These are phyloP conservation scores for Tragopan temminckii DNA, from an alignment of 2,797 vertebrate species.

Conservation along the genomic window DNA sequence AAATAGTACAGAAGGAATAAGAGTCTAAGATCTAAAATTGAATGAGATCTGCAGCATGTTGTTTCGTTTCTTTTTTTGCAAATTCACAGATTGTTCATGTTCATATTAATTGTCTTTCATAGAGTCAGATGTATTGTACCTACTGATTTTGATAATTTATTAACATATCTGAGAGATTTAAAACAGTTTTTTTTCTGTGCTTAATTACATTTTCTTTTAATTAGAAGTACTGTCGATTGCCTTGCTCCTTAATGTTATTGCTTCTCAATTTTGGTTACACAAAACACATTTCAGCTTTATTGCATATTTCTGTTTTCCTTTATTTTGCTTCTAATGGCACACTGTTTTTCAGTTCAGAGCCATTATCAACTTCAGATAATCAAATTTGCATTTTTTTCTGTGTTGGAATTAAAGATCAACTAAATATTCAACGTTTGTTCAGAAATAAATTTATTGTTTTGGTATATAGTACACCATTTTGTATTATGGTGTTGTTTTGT, in stretches of 20 bases:
- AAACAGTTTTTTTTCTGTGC: neutral
- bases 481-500: neutral
- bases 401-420: neutral
- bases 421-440: neutral
- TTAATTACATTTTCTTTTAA: neutral
- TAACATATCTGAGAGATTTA: neutral
- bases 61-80: neutral
- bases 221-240: neutral
- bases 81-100: neutral
- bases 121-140: neutral
- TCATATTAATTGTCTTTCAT: neutral
- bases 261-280: neutral
- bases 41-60: neutral
- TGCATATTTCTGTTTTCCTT: neutral
- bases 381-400: neutral
- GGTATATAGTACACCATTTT: neutral
- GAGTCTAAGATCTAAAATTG: neutral
- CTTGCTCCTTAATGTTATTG: neutral
- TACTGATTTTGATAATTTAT: neutral
- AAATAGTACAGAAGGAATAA: neutral
- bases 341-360: neutral
- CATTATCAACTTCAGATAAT: neutral
- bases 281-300: neutral
- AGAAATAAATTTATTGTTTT: neutral
- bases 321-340: neutral